phyloP scores from a whole-genome alignment of 92 coral and sea anemone species.

The Galaxea fascicularis region DNA sequence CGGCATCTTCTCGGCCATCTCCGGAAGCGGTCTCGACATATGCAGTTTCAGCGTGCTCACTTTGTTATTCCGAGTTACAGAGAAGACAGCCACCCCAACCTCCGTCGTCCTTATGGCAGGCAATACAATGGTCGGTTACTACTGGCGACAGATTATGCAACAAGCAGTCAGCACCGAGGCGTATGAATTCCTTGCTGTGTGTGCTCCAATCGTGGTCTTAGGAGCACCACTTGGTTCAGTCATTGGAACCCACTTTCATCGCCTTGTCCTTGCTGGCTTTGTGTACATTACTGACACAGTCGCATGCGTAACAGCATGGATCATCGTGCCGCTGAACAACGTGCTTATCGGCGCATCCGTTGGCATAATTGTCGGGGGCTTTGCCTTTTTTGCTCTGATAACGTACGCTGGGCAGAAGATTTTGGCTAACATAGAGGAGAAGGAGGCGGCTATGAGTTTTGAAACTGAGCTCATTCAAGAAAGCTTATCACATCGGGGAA shows the following conservation, averaged over 20 bases:
- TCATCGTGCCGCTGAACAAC: conserved; percentile 40
- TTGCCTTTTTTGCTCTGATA: conserved; percentile 52
- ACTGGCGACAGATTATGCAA: conserved; percentile 88
- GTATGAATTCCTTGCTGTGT: conserved; percentile 79
- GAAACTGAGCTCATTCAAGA: too few relatives aligned
- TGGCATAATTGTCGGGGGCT: conserved; percentile 44
- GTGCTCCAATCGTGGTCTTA: conserved; percentile 83
- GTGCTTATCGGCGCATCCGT: conserved; percentile 41
- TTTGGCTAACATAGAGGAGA: not conserved
- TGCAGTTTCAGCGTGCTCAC: conserved; percentile 95
- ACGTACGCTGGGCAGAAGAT: conserved; percentile 50
- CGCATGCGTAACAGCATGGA: conserved; percentile 61
- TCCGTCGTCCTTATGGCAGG: conserved; percentile 94
- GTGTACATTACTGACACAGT: conserved; percentile 76
- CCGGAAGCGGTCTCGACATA: conserved; percentile 91
- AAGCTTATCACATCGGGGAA: too few relatives aligned
- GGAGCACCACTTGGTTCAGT: conserved; percentile 89
- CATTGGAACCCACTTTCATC: conserved; percentile 83
- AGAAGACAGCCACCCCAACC: conserved; percentile 91
- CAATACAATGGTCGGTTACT: conserved; percentile 83
- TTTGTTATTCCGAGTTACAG: conserved; percentile 85
- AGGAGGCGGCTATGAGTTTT: too few relatives aligned
- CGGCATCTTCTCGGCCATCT: conserved; percentile 82
- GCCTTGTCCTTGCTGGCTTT: conserved; percentile 75
- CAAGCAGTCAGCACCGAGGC: conserved; percentile 67